Percentiles rank a stretch among this genome's conserved stretches.
phyloP scores from a whole-genome alignment of 2,888 invertebrate genomes.

The Hecatera dysodea region DNA sequence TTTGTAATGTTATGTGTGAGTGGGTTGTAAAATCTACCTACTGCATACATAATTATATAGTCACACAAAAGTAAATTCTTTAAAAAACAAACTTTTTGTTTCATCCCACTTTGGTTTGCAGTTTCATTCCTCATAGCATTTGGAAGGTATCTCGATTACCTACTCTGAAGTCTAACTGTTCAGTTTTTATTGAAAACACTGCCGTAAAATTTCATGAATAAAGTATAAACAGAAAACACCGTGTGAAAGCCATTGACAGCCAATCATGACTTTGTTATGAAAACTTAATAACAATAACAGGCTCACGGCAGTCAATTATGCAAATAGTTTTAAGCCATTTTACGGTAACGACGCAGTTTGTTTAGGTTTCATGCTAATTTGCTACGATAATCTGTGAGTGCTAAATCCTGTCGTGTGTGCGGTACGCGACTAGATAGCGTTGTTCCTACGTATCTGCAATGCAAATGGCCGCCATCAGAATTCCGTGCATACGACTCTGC shows the following conservation, averaged over 20 bases:
- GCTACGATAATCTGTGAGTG: conserved; percentile 78
- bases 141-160: background rate
- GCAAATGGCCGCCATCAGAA: conserved; percentile 80
- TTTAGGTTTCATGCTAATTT: conserved; percentile 79
- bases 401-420: conserved; percentile 76
- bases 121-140: background rate
- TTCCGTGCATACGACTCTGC: conserved; percentile 68
- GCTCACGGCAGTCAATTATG: conserved; percentile 58
- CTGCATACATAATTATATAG: no score
- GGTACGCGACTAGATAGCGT: conserved; percentile 70
- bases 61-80: no score
- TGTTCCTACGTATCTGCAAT: conserved; percentile 80
- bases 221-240: background rate
- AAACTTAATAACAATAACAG: conserved; percentile 38
- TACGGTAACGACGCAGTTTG: conserved; percentile 58
- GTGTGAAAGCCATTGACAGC: conserved; percentile 11
- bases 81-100: no score
- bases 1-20: background rate
- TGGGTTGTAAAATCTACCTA: no score
- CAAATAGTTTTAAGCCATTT: conserved; percentile 61
- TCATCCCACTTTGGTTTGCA: background rate
- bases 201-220: background rate
- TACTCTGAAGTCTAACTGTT: background rate
- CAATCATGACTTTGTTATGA: conserved; percentile 31
- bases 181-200: background rate